phyloP scores from a whole-genome alignment of 2,113 vertebrate genomes.

The Pimephales promelas region DNA sequence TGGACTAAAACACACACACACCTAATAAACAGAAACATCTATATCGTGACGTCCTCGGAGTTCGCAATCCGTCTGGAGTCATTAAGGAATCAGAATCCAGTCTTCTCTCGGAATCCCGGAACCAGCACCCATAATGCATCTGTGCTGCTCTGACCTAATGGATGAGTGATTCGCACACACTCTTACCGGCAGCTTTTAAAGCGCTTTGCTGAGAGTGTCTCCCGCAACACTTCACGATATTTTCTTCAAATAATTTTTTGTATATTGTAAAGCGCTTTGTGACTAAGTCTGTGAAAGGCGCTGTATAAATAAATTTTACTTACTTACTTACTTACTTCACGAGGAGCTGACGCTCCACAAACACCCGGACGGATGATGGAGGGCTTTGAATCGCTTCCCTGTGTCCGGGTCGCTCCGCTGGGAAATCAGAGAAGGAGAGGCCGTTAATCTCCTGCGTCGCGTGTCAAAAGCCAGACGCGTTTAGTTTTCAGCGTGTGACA shows the following conservation, averaged over 20 bases:
- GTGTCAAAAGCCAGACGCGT: slow-evolving; percentile 42
- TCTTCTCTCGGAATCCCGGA: not conserved
- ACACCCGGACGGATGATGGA: not conserved
- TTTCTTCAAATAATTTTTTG: too few relatives aligned
- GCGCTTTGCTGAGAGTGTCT: not conserved
- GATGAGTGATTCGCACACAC: not conserved
- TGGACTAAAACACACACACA: not conserved
- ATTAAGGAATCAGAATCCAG: too few relatives aligned
- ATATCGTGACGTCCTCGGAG: too few relatives aligned
- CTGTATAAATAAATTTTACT: too few relatives aligned
- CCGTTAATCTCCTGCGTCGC: slow-evolving; percentile 49
- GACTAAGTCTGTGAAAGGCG: too few relatives aligned
- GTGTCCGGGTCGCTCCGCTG: slow-evolving; percentile 24
- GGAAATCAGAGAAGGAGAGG: slow-evolving; percentile 49
- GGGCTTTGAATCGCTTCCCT: slow-evolving; percentile 44
- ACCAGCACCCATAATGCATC: slow-evolving; percentile 42
- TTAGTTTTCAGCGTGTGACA: slow-evolving; percentile 43
- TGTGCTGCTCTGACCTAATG: slow-evolving; percentile 45
- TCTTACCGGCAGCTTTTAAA: slow-evolving; percentile 17
- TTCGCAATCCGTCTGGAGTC: not conserved
- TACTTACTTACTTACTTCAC: too few relatives aligned
- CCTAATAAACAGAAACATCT: too few relatives aligned
- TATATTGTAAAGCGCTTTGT: too few relatives aligned
- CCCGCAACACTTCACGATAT: slow-evolving; percentile 17
- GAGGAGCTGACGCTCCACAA: not conserved